Evolutionary conservation across 1,140 invertebrate genomes (phyloP).

Genomic region (Ceratina australensis): DNA sequence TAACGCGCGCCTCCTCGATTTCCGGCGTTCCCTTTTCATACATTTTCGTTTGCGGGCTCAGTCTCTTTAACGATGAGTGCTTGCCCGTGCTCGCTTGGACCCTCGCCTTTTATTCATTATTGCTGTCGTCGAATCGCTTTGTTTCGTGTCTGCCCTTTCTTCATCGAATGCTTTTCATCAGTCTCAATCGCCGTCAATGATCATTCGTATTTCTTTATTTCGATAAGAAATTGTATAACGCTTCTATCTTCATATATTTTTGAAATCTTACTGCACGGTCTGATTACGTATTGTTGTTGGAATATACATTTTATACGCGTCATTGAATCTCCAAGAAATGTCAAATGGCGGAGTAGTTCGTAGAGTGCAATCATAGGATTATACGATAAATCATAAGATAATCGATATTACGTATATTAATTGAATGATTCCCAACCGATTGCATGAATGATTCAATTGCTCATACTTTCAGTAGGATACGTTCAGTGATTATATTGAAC

Average conservation of each 20-base stretch:
- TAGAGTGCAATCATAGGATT: slow-evolving; percentile 17
- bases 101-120: neutral
- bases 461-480: slow-evolving; percentile 4
- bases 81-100: too few species aligned
- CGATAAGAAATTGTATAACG: too few species aligned
- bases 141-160: neutral
- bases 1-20: neutral
- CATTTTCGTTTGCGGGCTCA: neutral
- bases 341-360: neutral
- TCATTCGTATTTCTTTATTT: too few species aligned
- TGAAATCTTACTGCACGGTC: too few species aligned
- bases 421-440: slow-evolving; percentile 25
- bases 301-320: neutral
- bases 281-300: too few species aligned
- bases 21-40: neutral
- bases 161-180: neutral
- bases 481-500: neutral
- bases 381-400: slow-evolving; percentile 34
- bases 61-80: neutral
- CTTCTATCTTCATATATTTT: too few species aligned
- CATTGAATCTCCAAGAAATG: slow-evolving; percentile 18
- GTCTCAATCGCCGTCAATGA: too few species aligned
- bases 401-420: slow-evolving; percentile 4
- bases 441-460: slow-evolving; percentile 23
- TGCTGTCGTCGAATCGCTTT: neutral